Evolutionary conservation across 2,888 invertebrate species (phyloP).

Genomic region (Lasioglossum marginatum): DNA sequence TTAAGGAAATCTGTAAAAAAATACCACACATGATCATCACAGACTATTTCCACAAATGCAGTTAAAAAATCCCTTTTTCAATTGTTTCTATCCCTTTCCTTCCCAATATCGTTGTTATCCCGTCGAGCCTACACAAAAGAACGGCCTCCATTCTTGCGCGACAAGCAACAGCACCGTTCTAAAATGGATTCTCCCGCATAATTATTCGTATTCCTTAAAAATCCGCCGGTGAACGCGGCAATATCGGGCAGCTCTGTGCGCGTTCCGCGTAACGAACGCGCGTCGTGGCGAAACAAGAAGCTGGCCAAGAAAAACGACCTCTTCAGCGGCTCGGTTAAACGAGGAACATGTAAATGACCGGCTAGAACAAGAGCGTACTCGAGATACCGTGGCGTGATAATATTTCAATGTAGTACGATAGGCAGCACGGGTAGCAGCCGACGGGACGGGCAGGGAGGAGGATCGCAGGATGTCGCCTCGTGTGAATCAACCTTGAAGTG

Average conservation of each 20-base stretch:
- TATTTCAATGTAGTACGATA: constrained; percentile 43
- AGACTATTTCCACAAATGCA: background rate
- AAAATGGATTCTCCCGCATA: background rate
- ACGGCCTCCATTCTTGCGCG: background rate
- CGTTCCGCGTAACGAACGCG: background rate
- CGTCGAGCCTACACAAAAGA: background rate
- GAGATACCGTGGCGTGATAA: constrained; percentile 54
- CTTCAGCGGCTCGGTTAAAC: constrained; percentile 30
- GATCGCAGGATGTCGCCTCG: constrained; percentile 46
- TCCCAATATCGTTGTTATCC: background rate
- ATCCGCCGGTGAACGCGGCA: background rate
- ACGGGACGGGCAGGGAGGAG: background rate
- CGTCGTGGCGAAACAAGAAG: constrained; percentile 20
- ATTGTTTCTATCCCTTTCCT: background rate
- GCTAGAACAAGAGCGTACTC: constrained; percentile 47
- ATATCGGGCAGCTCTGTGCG: background rate
- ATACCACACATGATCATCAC: background rate
- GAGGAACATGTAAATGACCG: constrained; percentile 45
- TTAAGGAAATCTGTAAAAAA: background rate
- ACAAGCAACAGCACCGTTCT: background rate
- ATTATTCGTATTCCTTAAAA: background rate
- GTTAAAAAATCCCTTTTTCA: background rate
- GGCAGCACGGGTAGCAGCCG: background rate
- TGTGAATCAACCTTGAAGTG: constrained; percentile 68
- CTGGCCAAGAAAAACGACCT: constrained; percentile 14